phyloP scores from a whole-genome alignment of 2,113 vertebrate genomes.

The Platycercus adscitus region DNA sequence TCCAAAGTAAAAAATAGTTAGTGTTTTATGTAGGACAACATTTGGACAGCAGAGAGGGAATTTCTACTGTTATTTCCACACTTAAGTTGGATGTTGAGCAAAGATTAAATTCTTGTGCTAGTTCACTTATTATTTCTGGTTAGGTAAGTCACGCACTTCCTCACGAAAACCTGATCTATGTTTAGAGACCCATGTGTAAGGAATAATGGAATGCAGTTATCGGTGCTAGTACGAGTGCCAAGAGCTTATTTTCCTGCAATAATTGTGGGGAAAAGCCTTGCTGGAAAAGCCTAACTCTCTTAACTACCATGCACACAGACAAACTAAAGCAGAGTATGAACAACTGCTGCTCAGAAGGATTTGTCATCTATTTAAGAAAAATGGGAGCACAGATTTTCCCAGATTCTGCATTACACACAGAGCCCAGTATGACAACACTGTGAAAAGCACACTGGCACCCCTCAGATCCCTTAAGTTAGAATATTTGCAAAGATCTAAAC shows the following conservation, averaged over 20 bases:
- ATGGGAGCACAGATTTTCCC: background rate
- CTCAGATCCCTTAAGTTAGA: background rate
- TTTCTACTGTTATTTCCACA: background rate
- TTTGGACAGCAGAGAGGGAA: background rate
- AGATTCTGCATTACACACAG: background rate
- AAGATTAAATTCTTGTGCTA: background rate
- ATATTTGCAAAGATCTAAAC: background rate
- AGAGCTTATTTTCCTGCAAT: background rate
- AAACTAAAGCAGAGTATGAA: background rate
- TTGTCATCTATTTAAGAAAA: background rate
- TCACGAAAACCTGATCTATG: background rate
- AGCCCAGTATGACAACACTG: background rate
- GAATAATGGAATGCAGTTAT: background rate
- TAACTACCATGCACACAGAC: background rate
- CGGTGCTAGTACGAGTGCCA: background rate
- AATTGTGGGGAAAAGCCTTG: background rate
- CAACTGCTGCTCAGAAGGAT: background rate
- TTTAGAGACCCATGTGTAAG: background rate
- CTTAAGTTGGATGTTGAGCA: background rate
- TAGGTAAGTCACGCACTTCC: background rate
- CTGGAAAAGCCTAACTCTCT: background rate
- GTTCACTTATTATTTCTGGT: background rate
- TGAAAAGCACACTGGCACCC: background rate
- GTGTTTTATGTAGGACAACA: background rate
- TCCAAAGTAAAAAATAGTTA: background rate